phyloP scores from a whole-genome alignment of 37 sponge, comb jelly and placozoan species.

The Tethya wilhelma region DNA sequence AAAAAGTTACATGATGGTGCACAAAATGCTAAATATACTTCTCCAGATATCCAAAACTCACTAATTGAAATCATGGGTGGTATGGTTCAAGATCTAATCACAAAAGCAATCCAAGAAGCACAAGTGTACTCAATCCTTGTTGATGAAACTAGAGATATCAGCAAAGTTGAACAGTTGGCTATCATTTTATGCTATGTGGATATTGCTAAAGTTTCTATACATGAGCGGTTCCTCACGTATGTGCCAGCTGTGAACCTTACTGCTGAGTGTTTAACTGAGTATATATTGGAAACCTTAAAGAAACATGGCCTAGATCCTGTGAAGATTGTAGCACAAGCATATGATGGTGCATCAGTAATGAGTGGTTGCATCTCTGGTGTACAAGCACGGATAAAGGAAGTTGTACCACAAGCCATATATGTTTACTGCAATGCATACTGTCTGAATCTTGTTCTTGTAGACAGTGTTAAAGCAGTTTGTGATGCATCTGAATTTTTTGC shows the following conservation, averaged over 20 bases:
- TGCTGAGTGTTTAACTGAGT: slow-evolving; percentile 15
- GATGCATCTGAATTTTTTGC: slow-evolving; percentile 57
- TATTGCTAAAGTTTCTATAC: too few relatives aligned
- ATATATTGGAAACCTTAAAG: background rate
- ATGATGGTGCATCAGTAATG: slow-evolving; percentile 72
- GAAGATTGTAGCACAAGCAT: slow-evolving; percentile 58
- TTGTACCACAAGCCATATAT: slow-evolving; percentile 49
- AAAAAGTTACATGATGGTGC: too few relatives aligned
- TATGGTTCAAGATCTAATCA: background rate
- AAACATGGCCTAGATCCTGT: slow-evolving; percentile 26
- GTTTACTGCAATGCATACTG: slow-evolving; percentile 60
- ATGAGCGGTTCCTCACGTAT: slow-evolving; percentile 43
- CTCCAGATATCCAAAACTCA: background rate
- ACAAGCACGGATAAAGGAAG: slow-evolving; percentile 44
- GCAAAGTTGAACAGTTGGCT: too few relatives aligned
- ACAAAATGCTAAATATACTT: too few relatives aligned
- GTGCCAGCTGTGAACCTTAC: slow-evolving; percentile 19
- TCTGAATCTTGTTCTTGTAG: slow-evolving; percentile 35
- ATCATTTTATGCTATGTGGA: too few relatives aligned
- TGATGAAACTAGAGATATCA: slow-evolving; percentile 20
- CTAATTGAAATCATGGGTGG: background rate
- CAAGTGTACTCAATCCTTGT: background rate
- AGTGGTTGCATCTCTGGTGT: slow-evolving; percentile 40
- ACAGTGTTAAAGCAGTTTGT: slow-evolving; percentile 13
- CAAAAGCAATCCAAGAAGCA: background rate